Evolutionary conservation across 2,113 vertebrate genomes (phyloP).

Genomic region (Upupa epops): DNA sequence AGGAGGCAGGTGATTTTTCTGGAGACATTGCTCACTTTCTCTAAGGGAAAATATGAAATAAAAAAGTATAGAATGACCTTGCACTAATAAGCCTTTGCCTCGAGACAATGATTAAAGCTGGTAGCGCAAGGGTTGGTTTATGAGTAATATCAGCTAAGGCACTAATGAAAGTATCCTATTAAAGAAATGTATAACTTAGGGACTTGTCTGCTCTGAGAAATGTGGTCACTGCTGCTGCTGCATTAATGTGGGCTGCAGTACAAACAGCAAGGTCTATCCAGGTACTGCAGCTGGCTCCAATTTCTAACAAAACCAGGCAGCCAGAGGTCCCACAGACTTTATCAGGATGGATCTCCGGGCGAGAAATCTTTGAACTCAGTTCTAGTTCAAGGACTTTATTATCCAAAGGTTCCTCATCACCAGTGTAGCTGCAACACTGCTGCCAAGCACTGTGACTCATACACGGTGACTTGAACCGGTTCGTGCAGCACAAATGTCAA

Average conservation of each 20-base stretch:
- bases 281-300: not conserved
- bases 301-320: not conserved
- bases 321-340: not conserved
- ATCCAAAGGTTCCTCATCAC: not conserved
- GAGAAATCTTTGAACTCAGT: not conserved
- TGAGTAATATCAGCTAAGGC: constrained; percentile 57
- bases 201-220: constrained; percentile 39
- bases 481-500: not conserved
- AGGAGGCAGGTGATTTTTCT: constrained; percentile 56
- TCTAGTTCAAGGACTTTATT: not conserved
- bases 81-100: constrained; percentile 69
- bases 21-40: constrained; percentile 33
- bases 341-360: not conserved
- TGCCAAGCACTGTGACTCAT: not conserved
- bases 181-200: constrained; percentile 59
- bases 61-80: constrained; percentile 60
- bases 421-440: not conserved
- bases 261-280: not conserved
- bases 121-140: constrained; percentile 43
- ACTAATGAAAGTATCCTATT: constrained; percentile 66
- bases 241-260: constrained; percentile 17
- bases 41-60: constrained; percentile 50
- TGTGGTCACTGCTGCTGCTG: not conserved
- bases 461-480: not conserved
- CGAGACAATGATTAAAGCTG: constrained; percentile 62